Evolutionary conservation across 2,888 invertebrate genomes (phyloP).

Genomic region (Trichogramma dendrolimi): DNA sequence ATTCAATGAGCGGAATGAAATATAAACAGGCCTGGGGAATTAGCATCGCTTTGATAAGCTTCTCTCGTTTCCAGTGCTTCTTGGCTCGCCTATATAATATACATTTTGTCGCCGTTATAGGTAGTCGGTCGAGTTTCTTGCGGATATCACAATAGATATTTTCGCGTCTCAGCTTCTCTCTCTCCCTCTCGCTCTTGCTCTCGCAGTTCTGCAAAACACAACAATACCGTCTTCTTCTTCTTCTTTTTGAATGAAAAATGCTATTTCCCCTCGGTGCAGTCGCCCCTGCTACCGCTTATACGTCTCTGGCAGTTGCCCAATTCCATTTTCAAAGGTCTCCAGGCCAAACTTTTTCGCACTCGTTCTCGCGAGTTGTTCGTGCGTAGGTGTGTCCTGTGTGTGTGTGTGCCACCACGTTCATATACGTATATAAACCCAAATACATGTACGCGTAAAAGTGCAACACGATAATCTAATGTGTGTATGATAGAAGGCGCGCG

Average conservation of each 20-base stretch:
- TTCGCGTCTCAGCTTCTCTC: background rate
- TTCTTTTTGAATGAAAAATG: slow-evolving; percentile 41
- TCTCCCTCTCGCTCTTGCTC: slow-evolving; percentile 5
- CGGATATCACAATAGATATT: too few species aligned
- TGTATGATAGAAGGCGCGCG: too few species aligned
- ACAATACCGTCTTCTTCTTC: slow-evolving; percentile 20
- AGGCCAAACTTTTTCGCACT: slow-evolving; percentile 36
- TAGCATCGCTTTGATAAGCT: slow-evolving; percentile 25
- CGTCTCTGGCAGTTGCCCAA: slow-evolving; percentile 36
- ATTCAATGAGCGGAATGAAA: slow-evolving; percentile 23
- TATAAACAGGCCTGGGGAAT: slow-evolving; percentile 23
- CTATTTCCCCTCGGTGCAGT: slow-evolving; percentile 34
- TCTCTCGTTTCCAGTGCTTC: too few species aligned
- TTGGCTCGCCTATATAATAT: too few species aligned
- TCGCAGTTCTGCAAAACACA: background rate
- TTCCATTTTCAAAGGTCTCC: slow-evolving; percentile 38
- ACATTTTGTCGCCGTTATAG: too few species aligned
- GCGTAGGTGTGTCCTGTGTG: too few species aligned
- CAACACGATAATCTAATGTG: too few species aligned
- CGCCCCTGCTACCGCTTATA: slow-evolving; percentile 27
- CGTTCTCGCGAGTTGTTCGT: too few species aligned
- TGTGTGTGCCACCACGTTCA: background rate
- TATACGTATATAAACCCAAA: background rate
- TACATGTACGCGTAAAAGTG: too few species aligned
- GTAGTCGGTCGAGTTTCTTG: too few species aligned